phyloP scores from a whole-genome alignment of 1,140 invertebrate species.

The Dreissena rostriformis region DNA sequence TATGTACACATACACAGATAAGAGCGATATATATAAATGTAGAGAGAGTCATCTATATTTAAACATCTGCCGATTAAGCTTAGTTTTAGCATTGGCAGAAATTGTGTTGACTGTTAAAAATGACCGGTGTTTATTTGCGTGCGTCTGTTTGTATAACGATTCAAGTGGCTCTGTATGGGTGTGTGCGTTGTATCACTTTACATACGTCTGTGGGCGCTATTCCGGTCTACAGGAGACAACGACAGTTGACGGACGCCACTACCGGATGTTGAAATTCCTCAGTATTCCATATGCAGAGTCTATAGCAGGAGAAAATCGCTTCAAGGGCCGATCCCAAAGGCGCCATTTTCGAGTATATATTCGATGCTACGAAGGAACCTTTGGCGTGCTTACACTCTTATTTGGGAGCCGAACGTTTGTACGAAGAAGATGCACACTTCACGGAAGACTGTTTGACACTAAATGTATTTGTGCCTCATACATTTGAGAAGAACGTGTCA shows the following conservation, averaged over 20 bases:
- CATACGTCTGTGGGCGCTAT: slow-evolving; percentile 10
- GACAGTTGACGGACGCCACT: slow-evolving; percentile 16
- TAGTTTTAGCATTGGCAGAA: no score
- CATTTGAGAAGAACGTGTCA: slow-evolving; percentile 67
- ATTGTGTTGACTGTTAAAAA: no score
- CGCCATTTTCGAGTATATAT: slow-evolving; percentile 15
- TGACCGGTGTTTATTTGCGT: no score
- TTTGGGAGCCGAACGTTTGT: no score
- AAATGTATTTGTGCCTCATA: slow-evolving; percentile 89
- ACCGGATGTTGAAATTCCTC: slow-evolving; percentile 18
- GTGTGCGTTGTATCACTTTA: not conserved
- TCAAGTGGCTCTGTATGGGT: no score
- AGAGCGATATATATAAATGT: no score
- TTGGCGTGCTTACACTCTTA: slow-evolving; percentile 11
- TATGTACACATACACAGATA: no score
- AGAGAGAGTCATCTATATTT: no score
- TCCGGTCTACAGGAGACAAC: slow-evolving; percentile 10
- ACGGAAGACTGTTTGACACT: slow-evolving; percentile 88
- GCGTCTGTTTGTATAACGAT: no score
- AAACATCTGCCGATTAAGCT: no score
- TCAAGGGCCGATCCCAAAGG: slow-evolving; percentile 39
- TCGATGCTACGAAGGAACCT: slow-evolving; percentile 1
- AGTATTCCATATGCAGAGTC: slow-evolving; percentile 45
- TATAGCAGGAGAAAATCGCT: slow-evolving; percentile 15
- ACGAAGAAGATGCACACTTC: not conserved